Evolutionary conservation across 2,797 vertebrate species (phyloP), one percentile per base, ranked within the genome.

Genomic region (Decapterus maruadsi): DNA sequence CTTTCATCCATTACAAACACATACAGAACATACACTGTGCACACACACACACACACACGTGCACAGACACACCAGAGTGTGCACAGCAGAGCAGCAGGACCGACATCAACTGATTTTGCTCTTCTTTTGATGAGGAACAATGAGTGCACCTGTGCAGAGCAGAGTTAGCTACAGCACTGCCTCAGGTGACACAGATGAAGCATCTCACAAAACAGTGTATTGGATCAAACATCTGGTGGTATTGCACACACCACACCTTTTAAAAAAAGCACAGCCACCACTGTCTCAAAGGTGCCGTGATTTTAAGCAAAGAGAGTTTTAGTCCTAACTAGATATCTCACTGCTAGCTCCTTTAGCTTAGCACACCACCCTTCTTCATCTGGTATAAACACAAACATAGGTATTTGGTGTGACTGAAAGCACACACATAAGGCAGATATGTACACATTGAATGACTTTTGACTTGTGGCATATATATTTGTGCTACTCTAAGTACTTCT

Each of bases 101-200:
- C 54, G 69, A 38, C 65, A 83, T 69, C 75, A 78, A 85, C 79
- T 81, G 62, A 72, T 75, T 83, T 75, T 54, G 56, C 48, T 75
- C 71, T 77, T 79, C 73, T 86, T 87, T 89, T 90, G 78, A 87
- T 84, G 62, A 56, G 69, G 86, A 89, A 92, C 87, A 92, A 87
- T 85, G 84, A 82, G 66, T 50, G 19, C 93, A 93, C 89, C 90
- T 93, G 91, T 82, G 84, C 26, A 5, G 78, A 82, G 81, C 81
- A 4, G 75, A 58, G 70, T 79, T 63, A 76, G 77, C 83, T 69
- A 38, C 55, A 75, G 31, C 64, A 82, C 55, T 34, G 89, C 90
- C 90, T 87, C 83, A 67, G 90, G 91, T 92, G 86, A 91, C 71
- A 72, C 67, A 87, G 86, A 86, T 76, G 72, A 80, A 87, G 76